Conservation (phyloP, 2,797 vertebrate species). For the Phylloscopus collybita region DNA sequence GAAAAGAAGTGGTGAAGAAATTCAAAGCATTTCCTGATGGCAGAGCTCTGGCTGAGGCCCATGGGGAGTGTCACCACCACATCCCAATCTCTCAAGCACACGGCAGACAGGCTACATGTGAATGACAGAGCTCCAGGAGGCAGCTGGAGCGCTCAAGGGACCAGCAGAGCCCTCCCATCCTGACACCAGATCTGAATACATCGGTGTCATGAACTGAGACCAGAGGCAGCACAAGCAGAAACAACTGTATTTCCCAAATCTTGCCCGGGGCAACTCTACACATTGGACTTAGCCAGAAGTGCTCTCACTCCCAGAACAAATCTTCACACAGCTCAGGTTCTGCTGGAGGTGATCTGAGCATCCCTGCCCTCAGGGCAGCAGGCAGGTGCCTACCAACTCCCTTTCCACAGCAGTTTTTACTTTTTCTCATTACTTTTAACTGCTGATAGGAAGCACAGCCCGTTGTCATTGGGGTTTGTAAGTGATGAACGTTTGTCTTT, state of each 20-base stretch:
- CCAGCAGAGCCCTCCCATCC: not conserved
- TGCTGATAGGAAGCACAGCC: conserved; percentile 30
- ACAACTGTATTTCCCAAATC: not conserved
- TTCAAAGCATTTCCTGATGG: not conserved
- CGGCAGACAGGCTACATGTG: not conserved
- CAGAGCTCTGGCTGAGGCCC: not conserved
- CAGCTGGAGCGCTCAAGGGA: not conserved
- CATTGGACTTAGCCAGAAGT: not conserved
- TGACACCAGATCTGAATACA: fast-evolving
- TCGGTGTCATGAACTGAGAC: not conserved
- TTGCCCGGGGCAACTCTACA: not conserved
- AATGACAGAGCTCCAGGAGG: not conserved
- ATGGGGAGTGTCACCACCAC: fast-evolving
- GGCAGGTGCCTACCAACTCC: not conserved
- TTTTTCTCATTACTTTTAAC: not conserved
- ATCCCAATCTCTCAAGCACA: not conserved
- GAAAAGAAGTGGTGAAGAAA: not conserved
- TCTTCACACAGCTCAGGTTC: not conserved
- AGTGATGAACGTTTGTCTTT: conserved; percentile 44
- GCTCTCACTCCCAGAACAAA: not conserved
- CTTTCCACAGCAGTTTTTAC: not conserved
- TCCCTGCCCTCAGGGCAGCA: conserved; percentile 12
- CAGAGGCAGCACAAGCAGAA: conserved; percentile 14
- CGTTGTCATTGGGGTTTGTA: conserved; percentile 13
- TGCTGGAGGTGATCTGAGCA: not conserved